Conservation (phyloP, 2,797 vertebrate genomes). For the Glossophaga mutica region DNA sequence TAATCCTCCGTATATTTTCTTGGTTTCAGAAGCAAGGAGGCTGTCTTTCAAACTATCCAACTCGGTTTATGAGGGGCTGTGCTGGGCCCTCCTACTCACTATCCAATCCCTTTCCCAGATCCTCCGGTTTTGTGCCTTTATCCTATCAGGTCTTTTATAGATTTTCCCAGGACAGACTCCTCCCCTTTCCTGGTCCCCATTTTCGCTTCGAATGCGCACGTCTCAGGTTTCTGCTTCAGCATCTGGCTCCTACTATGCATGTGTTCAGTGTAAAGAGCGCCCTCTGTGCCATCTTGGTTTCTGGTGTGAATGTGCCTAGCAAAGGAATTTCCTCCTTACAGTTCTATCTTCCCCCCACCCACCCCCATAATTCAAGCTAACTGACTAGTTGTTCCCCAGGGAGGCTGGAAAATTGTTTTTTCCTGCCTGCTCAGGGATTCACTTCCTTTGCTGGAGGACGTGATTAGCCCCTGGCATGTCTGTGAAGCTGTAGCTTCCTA, state of each 20-base stretch:
- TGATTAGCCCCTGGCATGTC: not conserved
- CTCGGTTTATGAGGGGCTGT: not conserved
- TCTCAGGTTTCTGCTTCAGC: not conserved
- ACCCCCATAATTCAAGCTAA: not conserved
- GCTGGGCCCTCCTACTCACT: not conserved
- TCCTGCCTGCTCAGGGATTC: not conserved
- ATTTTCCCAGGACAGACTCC: not conserved
- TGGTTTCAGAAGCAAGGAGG: not conserved
- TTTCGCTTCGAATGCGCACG: not conserved
- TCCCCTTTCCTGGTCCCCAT: not conserved
- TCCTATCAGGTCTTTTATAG: not conserved
- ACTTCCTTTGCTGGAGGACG: not conserved
- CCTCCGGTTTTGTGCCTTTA: not conserved
- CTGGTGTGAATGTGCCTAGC: not conserved
- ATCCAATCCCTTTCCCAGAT: not conserved
- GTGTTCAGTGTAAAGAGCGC: not conserved
- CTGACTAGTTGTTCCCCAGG: not conserved
- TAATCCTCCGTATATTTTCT: not conserved
- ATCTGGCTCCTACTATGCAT: not conserved
- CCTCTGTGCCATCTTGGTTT: not conserved
- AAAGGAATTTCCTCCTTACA: not conserved
- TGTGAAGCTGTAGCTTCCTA: not conserved
- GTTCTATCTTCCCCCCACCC: not conserved
- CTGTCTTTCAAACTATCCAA: not conserved
- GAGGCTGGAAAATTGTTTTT: not conserved